Base-by-base conservation (phyloP, 1,140 invertebrate genomes). In the Cardiocondyla obscurior region DNA sequence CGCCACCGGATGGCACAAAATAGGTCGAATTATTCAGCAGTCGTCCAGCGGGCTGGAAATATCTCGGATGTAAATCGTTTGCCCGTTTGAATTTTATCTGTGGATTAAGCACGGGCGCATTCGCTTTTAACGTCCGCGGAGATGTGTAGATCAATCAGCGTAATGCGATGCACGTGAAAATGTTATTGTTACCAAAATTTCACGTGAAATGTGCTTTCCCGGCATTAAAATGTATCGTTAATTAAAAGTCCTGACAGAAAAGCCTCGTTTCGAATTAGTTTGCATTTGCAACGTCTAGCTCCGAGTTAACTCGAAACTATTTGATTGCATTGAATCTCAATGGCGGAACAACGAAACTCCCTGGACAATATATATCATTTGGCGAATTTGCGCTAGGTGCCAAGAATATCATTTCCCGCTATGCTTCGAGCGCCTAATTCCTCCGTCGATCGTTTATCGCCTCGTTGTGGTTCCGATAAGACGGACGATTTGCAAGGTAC, bases 361-460 rank as follows among this genome's bases (percentile, higher is more conserved):
- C 12, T 10, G 44, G 33, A 25, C 67, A 14, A 14, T 57, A 39
- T 44, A 39, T 44, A n/a, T 42, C 16, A 73, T 42, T 58, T 14
- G 22, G 53, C 39, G 42, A 81, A 39, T n/a, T 60, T 3, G n/a
- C 25, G 28, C 16, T 44, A 25, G 58, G 22, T 79, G 19, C 81
- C 33, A 77, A 64, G 81, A 65, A 55, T 83, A 79, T 79, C 39
- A 77, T 82, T 74, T 60, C 57, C 57, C 46, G 36, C 42, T 65
- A 14, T 33, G 36, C 30, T 28, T 16, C n/a, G 49, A 28, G n/a
- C 55, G 46, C 12, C 39, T 77, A 76, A 83, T 53, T 42, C 39
- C 81, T 79, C 46, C 28, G 74, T 82, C 46, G 73, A 83, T 65
- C 58, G 33, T 64, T 76, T 77, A 82, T 76, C 72, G 36, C 44